Evolutionary conservation across 37 sponge, comb jelly and placozoan genomes (phyloP).

Genomic region (Theonella swinhoei): DNA sequence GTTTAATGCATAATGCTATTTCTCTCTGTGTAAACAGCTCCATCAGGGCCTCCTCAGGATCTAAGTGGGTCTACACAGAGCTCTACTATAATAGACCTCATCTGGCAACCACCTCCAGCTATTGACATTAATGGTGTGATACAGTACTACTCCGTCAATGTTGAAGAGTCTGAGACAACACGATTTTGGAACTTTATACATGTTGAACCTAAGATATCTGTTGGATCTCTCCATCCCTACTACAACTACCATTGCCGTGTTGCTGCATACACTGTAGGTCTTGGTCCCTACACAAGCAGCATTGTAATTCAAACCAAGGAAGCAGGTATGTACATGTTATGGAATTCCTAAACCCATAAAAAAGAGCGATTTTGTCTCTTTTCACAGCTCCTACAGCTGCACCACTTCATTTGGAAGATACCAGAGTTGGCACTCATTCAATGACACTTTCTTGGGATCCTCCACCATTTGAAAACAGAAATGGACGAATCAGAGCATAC

Average conservation of each 20-base stretch:
- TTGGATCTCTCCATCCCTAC: not conserved
- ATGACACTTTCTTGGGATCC: conserved; percentile 1
- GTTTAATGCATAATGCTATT: too few relatives aligned
- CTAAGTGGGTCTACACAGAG: not conserved
- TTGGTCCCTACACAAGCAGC: not conserved
- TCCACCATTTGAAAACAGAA: not conserved
- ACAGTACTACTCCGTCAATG: not conserved
- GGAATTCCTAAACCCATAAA: too few relatives aligned
- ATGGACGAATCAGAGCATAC: conserved; percentile 17
- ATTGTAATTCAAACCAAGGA: not conserved
- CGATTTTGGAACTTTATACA: not conserved
- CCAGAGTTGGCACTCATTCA: not conserved
- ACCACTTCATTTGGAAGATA: not conserved
- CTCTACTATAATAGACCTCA: not conserved
- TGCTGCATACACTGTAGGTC: not conserved
- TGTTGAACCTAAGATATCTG: not conserved
- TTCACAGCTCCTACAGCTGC: conserved; percentile 2
- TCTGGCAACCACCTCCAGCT: not conserved
- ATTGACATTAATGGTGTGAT: conserved; percentile 7
- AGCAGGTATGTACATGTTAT: too few relatives aligned
- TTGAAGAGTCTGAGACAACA: not conserved
- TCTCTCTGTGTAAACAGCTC: too few relatives aligned
- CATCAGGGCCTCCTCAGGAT: not conserved
- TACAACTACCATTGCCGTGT: conserved; percentile 1
- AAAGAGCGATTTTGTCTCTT: too few relatives aligned